Evolutionary conservation across 2,113 vertebrate species (phyloP).

Genomic region (Microtus oregoni): DNA sequence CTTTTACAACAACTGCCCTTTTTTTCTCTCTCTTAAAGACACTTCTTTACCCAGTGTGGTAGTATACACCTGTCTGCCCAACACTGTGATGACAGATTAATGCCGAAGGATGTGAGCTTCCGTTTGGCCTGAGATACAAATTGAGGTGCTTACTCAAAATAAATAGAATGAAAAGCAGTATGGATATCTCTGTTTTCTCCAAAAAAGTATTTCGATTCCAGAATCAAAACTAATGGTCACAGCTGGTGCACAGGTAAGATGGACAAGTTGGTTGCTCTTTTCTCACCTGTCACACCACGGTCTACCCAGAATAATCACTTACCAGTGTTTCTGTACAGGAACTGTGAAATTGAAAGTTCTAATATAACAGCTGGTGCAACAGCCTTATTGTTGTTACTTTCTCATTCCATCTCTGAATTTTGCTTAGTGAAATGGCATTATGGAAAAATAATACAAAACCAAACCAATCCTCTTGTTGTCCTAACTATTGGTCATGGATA

Average conservation of each 20-base stretch:
- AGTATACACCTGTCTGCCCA: too few species aligned
- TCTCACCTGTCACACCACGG: accelerated
- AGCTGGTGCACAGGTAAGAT: accelerated
- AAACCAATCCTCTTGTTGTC: background rate
- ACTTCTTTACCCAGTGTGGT: background rate
- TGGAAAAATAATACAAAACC: background rate
- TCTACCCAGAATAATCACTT: accelerated
- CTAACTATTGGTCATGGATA: background rate
- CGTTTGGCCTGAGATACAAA: background rate
- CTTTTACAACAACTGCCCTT: background rate
- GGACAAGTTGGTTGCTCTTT: accelerated
- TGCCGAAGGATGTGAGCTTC: background rate
- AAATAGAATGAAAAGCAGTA: background rate
- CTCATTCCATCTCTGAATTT: background rate
- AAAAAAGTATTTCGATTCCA: background rate
- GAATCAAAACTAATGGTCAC: background rate
- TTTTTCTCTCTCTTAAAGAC: background rate
- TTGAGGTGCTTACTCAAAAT: background rate
- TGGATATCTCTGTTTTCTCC: background rate
- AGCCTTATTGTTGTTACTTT: background rate
- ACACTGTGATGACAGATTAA: too few species aligned
- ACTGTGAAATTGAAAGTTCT: accelerated
- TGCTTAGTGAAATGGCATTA: background rate
- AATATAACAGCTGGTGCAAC: background rate
- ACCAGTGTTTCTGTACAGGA: accelerated